A percentile compares a stretch with the other conserved stretches of the same genome.
Conservation (phyloP, 2,888 invertebrate species). For the Drosophila stalkeri region DNA sequence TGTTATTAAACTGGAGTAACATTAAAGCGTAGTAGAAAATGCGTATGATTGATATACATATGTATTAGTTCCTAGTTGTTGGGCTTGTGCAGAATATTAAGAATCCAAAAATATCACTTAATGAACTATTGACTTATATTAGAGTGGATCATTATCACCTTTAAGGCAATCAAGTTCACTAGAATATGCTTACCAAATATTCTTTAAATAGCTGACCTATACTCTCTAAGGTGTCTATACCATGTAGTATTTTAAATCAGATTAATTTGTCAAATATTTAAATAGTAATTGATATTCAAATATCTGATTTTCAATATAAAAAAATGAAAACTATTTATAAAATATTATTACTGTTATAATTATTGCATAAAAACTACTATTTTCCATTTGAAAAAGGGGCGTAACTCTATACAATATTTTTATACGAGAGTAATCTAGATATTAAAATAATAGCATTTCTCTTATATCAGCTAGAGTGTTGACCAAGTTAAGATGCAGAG, state of each 20-base stretch:
- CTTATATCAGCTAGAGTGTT: too few relatives aligned
- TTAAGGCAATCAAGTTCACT: not conserved
- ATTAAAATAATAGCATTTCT: too few relatives aligned
- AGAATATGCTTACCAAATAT: not conserved
- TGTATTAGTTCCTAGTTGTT: not conserved
- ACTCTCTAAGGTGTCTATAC: not conserved
- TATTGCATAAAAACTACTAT: too few relatives aligned
- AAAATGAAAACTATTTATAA: too few relatives aligned
- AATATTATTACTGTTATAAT: too few relatives aligned
- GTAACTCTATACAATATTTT: too few relatives aligned
- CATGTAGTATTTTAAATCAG: not conserved
- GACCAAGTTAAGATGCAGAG: too few relatives aligned
- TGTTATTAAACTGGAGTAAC: too few relatives aligned
- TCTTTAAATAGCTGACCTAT: not conserved
- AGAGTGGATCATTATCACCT: not conserved
- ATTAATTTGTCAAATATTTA: not conserved
- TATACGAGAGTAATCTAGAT: too few relatives aligned
- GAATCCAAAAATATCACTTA: not conserved
- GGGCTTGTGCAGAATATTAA: not conserved
- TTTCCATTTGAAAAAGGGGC: too few relatives aligned
- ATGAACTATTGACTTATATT: not conserved
- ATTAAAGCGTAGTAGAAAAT: not conserved
- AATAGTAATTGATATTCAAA: not conserved
- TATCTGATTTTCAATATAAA: too few relatives aligned
- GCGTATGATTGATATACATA: not conserved